phyloP scores from a whole-genome alignment of 2,797 vertebrate species.

The Todus mexicanus region DNA sequence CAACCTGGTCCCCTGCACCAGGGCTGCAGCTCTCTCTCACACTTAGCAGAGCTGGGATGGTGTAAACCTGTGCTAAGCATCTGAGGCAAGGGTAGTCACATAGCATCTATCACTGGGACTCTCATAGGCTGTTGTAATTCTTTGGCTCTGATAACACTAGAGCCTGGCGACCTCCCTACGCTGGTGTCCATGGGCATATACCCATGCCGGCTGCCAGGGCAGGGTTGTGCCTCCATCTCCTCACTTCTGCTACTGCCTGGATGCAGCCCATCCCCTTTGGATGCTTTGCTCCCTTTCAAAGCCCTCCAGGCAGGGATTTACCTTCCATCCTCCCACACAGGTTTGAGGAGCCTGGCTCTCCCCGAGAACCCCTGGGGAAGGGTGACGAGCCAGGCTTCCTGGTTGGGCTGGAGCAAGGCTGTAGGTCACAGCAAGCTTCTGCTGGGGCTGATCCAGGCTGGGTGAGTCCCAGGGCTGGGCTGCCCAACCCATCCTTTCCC shows the following conservation, averaged over 20 bases:
- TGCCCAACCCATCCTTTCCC: not conserved
- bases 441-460: not conserved
- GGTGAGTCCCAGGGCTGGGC: not conserved
- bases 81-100: not conserved
- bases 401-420: not conserved
- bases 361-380: not conserved
- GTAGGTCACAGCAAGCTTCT: not conserved
- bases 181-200: rapidly evolving
- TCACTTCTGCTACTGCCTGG: rapidly evolving
- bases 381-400: not conserved
- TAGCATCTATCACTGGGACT: not conserved
- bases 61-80: not conserved
- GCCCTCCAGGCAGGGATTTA: not conserved
- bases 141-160: not conserved
- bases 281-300: not conserved
- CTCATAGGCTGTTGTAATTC: not conserved
- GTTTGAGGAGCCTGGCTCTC: not conserved
- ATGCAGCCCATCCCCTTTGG: not conserved
- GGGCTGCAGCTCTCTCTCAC: not conserved
- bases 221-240: not conserved
- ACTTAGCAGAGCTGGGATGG: not conserved
- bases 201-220: not conserved
- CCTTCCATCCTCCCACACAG: not conserved
- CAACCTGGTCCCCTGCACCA: rapidly evolving
- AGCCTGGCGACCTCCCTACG: not conserved